Base-by-base conservation (phyloP, 1,140 invertebrate genomes). In the Pachypsylla venusta region DNA sequence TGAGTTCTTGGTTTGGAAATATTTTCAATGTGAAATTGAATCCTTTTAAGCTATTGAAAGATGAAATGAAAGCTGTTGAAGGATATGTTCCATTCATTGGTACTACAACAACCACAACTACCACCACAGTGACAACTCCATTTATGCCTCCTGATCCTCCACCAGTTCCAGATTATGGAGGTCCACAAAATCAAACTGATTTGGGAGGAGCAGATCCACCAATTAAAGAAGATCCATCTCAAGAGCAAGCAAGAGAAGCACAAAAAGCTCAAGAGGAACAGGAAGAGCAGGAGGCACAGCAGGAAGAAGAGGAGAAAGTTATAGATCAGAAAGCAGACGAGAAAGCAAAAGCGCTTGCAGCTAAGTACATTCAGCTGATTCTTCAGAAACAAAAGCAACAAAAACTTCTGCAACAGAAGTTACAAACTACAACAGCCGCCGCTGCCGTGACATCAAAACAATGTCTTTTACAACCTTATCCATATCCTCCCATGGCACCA, bases 301-400 rank as follows among this genome's bases (percentile, higher is more conserved):
- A 48, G n/a, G 42, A 48, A 22, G 42, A 48, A n/a, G 42, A 48
- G n/a, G 42, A 48, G 16, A 48, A 48, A 48, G 42, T n/a, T 5
- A 48, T 48, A 19, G 42, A 48, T 48, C 42, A 48, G 42, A 48
- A 48, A 48, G 42, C 42, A 48, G 42, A 48, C 22, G 42, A 48
- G 22, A 48, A 48, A n/a, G 42, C 42, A n/a, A 48, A 48, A 19
- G 42, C 42, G 4, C 42, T 48, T 48, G 42, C 42, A 48, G 16
- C 42, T 3, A 48, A 48, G n/a, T 48, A 48, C n/a, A 48, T 48
- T 48, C 42, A 48, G n/a, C 42, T 48, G 16, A 48, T 48, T 19
- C 22, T 48, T 7, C 42, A 48, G n/a, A 48, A 48, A 19, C 42
- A 48, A 22, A 48, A 48, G 16, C 42, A 48, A 48, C 42, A 48